Evolutionary conservation across 2,888 invertebrate genomes (phyloP), one percentile per base, ranked within the genome.

Genomic region (Caenorhabditis sinica): DNA sequence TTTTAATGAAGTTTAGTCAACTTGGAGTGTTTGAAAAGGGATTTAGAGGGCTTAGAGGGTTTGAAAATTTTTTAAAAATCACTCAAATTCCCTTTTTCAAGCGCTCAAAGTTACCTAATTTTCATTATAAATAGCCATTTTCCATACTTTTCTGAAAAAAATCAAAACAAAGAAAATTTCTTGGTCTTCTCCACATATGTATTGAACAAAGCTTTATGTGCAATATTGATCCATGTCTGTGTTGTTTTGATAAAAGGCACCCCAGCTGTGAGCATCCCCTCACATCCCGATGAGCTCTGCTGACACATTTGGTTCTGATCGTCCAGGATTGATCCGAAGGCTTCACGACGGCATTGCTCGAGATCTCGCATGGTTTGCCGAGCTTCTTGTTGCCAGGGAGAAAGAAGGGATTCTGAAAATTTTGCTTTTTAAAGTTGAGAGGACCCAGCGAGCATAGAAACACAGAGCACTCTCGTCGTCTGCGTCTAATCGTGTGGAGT

Each of bases 231-330:
- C 86, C 86, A 86, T 23, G 86, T 83, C 8, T 58, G 71, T 0
- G 86, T 51, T 0, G 86, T 65, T 68, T 76, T 80, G 0, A 65
- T 13, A 20, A 86, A 86, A 0, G 28, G 20, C 0, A 65, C 74
- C 0, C 76, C 72, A 11, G 76, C 72, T 9, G 71, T 66, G 11
- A 86, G 66, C 86, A 86, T 86, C 25, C 86, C 82, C 45, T 75
- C 82, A 49, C 86, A 86, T 8, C 86, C 86, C 2, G 86, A 58
- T 9, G 83, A 72, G 61, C 82, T 82, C 28, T 86, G 86, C 36
- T 86, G 86, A 36, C 86, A 86, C 80, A 86, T 86, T 63, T 86
- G 73, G 51, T 86, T 86, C 20, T 56, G 30, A 53, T 80, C 86
- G 49, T 79, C 73, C 2, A 86, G 63, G 1, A 33, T 61, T 9